Base-by-base conservation (phyloP, 2,797 vertebrate species). In the Rhyacichthys aspro region DNA sequence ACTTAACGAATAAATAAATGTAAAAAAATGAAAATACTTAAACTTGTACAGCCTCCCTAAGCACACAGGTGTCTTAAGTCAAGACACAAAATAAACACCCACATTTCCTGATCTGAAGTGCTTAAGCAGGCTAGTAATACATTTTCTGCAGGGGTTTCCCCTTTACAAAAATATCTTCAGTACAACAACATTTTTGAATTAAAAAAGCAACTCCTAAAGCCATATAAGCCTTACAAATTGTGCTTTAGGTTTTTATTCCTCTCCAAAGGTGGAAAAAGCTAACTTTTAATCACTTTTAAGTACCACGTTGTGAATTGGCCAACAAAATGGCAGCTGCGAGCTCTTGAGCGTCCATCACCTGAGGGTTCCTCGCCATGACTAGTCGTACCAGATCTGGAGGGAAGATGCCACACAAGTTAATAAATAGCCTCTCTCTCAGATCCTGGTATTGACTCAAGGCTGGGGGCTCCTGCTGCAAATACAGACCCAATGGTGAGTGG, bases 351-450 rank as follows among this genome's bases (percentile, higher is more conserved):
- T 98, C 97, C 0, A 88, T 94, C 83, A 96, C 46, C 5, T 96
- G 94, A 53, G 96, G 96, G 81, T 98, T 95, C 70, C 94, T 94
- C 58, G 90, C 93, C 97, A 99, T 99, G 55, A 96, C 96, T 0
- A 93, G 74, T 68, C 93, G 93, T 82, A 99, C 97, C 5, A 96
- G 84, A 49, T 98, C 95, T 0, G 92, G 81, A 8, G 97, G 96
- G 76, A 99, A 99, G 90, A 98, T 98, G 86, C 96, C 95, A 70
- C 96, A 97, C 85, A 99, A 79, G 84, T 97, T 98, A 45, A 93
- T 45, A 55, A 95, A 99, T 69, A 97, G 82, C 85, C 93, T 95
- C 66, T 98, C 94, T 44, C 95, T 91, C 48, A 83, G 89, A 66
- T 95, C 95, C 23, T 93, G 95, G 78, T 95, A 95, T 58, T 87